Conservation (phyloP, 1,140 invertebrate species). For the Chironomus striatipennis region DNA sequence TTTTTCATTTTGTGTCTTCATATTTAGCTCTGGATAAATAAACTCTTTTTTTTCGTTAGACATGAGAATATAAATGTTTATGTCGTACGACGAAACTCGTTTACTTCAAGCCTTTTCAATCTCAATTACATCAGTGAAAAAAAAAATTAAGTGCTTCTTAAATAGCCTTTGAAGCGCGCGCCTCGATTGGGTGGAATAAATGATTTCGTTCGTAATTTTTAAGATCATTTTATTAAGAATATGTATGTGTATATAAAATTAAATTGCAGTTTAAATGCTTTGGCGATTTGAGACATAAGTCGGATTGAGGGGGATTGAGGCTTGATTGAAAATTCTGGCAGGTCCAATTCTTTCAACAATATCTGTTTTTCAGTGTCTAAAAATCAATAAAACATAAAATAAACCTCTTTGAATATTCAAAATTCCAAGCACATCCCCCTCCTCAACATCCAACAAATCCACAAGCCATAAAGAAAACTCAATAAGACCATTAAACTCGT, state of each 20-base stretch:
- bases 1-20: neutral
- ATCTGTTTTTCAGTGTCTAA: too few species aligned
- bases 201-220: neutral
- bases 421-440: too few species aligned
- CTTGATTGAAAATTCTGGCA: too few species aligned
- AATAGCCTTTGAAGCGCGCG: conserved; percentile 11
- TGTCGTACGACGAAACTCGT: neutral
- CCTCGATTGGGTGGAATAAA: neutral
- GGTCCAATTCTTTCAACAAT: too few species aligned
- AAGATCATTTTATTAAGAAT: too few species aligned
- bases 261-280: conserved; percentile 4
- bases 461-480: too few species aligned
- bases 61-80: neutral
- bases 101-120: neutral
- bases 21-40: neutral
- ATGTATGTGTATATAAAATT: neutral
- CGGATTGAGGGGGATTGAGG: too few species aligned
- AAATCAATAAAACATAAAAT: too few species aligned
- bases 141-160: neutral
- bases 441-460: too few species aligned
- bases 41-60: neutral
- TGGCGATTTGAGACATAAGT: neutral
- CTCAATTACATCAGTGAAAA: too few species aligned
- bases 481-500: too few species aligned
- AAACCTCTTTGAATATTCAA: too few species aligned